Evolutionary conservation across 2,113 vertebrate species (phyloP), one percentile per base, ranked within the genome.

Genomic region (Rynchops niger): DNA sequence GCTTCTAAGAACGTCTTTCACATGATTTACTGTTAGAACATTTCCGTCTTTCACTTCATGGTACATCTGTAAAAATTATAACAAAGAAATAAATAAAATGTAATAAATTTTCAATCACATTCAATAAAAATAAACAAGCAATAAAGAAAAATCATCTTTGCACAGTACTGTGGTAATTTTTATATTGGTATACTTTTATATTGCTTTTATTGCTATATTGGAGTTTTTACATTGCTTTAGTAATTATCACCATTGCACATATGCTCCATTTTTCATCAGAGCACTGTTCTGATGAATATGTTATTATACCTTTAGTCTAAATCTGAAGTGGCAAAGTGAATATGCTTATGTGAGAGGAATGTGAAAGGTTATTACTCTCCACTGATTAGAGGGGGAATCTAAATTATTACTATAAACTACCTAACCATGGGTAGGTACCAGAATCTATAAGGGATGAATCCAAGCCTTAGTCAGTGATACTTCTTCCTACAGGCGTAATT

Each of bases 11-110:
- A 98, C 93, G 42, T 52, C 93, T 82, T 98, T 97, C 87, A 99
- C 98, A 16, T 97, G 96, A 30, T 98, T 98, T 67, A 98, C 98
- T 92, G 98, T 98, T 79, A 99, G 97, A 42, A 94, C 73, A 71
- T 96, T 96, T 66, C 98, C 98, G 21, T 86, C 96, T 52, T 98
- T 97, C 55, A 99, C 89, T 96, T 98, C 98, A 84, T 97, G 97
- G 92, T 99, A 99, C 95, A 99, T 97, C 99, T 99, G 98, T 84
- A 97, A 97, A 97, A 97, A 95, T 63, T 88, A 3, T 50, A 88
- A 82, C 18, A 86, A 84, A 55, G 6, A 77, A 65, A 63, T 0
- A 4, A 29, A 30, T 42, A 77, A 81, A 72, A 53, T 3, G 1
- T 1, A 63, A 9, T 11, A 47, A 29, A 3, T 6, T 90, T 23